Conservation (phyloP, 2,797 vertebrate species). For the Enteromius treurensis region DNA sequence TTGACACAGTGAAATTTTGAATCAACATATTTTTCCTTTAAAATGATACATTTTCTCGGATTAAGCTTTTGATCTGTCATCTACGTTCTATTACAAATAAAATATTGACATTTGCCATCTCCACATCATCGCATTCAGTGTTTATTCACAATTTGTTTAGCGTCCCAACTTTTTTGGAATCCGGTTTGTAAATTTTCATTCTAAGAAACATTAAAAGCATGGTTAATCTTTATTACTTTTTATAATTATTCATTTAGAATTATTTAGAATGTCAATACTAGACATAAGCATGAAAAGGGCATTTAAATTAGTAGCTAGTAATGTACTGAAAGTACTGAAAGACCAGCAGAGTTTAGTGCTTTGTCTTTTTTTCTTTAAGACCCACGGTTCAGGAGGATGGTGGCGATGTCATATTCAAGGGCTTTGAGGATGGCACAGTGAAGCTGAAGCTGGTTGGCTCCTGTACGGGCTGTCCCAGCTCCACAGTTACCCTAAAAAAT, state of each 20-base stretch:
- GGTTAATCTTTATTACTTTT: neutral
- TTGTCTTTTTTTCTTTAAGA: slow-evolving; percentile 62
- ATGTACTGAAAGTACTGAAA: neutral
- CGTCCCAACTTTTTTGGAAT: no score
- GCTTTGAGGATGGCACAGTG: slow-evolving; percentile 80
- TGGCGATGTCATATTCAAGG: slow-evolving; percentile 82
- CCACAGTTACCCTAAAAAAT: slow-evolving; percentile 78
- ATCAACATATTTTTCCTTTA: no score
- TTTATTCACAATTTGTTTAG: no score
- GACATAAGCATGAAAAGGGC: neutral
- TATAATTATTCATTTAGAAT: neutral
- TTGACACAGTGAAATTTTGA: no score
- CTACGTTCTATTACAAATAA: no score
- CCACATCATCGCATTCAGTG: no score
- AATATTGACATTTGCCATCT: no score
- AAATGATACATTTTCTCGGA: no score
- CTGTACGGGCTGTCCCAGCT: slow-evolving; percentile 85
- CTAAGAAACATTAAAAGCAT: neutral
- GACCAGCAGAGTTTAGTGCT: neutral
- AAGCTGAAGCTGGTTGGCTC: slow-evolving; percentile 83
- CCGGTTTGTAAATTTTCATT: neutral
- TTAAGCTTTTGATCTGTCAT: no score
- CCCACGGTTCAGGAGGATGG: slow-evolving; percentile 86
- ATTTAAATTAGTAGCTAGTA: neutral
- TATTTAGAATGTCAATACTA: neutral